phyloP scores from a whole-genome alignment of 2,888 invertebrate genomes.

The Caradrina kadenii region DNA sequence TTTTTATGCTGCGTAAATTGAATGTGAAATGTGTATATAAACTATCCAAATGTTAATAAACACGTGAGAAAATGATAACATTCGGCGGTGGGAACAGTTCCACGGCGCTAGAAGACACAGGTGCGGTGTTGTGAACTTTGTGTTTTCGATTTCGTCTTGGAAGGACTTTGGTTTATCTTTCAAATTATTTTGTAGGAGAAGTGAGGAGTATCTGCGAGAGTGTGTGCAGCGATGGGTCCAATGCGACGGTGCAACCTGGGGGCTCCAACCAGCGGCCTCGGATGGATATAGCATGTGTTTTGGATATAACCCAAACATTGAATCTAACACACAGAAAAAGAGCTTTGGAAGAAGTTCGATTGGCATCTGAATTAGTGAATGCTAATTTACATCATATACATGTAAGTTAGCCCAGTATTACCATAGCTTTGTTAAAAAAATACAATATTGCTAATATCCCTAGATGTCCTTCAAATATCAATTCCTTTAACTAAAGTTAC shows the following conservation, averaged over 20 bases:
- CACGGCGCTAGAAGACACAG: conserved; percentile 85
- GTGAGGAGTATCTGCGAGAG: conserved; percentile 89
- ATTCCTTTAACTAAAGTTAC: conserved; percentile 39
- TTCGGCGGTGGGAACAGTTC: conserved; percentile 85
- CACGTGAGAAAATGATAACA: conserved; percentile 86
- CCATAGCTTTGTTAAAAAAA: not conserved
- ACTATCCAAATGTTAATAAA: conserved; percentile 83
- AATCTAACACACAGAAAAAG: conserved; percentile 94
- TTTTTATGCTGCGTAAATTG: conserved; percentile 76
- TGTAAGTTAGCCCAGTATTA: conserved; percentile 85
- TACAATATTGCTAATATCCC: not conserved
- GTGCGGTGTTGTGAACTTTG: conserved; percentile 75
- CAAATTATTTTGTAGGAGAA: conserved; percentile 82
- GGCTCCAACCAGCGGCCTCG: conserved; percentile 89
- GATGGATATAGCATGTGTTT: conserved; percentile 97
- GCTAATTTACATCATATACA: conserved; percentile 96
- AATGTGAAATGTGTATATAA: conserved; percentile 75
- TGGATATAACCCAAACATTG: conserved; percentile 94
- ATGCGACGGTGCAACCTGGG: conserved; percentile 85
- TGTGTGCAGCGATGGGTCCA: conserved; percentile 89
- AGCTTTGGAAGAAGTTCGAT: conserved; percentile 96
- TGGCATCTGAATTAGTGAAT: conserved; percentile 94
- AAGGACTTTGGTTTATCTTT: conserved; percentile 67
- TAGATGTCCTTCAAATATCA: conserved; percentile 50
- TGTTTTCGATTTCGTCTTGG: conserved; percentile 65